Conservation (phyloP, 2,888 invertebrate species). For the Anoncus sp. region DNA sequence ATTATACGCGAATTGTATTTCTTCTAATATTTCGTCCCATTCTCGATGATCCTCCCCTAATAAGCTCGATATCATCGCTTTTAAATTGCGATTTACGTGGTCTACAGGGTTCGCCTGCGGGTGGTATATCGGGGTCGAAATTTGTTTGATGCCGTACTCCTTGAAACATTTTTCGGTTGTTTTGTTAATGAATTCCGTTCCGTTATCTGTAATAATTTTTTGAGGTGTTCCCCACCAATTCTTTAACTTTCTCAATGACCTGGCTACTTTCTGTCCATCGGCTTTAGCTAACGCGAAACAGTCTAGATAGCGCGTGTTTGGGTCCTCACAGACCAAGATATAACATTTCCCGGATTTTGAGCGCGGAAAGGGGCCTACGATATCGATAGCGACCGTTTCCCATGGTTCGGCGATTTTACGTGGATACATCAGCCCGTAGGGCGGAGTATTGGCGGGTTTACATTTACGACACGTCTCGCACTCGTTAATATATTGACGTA, state of each 20-base stretch:
- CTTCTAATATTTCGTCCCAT: constrained; percentile 23
- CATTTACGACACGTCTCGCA: constrained; percentile 14
- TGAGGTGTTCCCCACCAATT: constrained; percentile 31
- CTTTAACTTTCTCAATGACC: not conserved
- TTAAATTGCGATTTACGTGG: constrained; percentile 27
- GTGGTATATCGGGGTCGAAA: constrained; percentile 37
- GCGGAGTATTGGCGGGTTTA: constrained; percentile 3
- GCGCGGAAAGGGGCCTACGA: constrained; percentile 32
- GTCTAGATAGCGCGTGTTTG: constrained; percentile 8
- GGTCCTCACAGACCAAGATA: constrained; percentile 31
- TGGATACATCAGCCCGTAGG: constrained; percentile 10
- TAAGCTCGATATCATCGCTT: constrained; percentile 37
- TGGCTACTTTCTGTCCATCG: not conserved
- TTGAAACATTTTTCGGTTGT: not conserved
- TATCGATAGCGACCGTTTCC: constrained; percentile 31
- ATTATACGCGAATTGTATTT: constrained; percentile 52
- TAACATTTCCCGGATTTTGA: constrained; percentile 26
- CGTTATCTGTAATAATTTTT: constrained; percentile 25
- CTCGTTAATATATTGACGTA: constrained; percentile 3
- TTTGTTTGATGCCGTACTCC: too few species aligned
- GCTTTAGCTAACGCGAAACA: constrained; percentile 26
- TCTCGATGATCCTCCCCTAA: too few species aligned
- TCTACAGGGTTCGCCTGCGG: constrained; percentile 42
- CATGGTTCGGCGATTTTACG: constrained; percentile 22
- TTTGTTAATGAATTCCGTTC: constrained; percentile 29